Conservation (phyloP, 2,888 invertebrate genomes). For the Melieria omissa region DNA sequence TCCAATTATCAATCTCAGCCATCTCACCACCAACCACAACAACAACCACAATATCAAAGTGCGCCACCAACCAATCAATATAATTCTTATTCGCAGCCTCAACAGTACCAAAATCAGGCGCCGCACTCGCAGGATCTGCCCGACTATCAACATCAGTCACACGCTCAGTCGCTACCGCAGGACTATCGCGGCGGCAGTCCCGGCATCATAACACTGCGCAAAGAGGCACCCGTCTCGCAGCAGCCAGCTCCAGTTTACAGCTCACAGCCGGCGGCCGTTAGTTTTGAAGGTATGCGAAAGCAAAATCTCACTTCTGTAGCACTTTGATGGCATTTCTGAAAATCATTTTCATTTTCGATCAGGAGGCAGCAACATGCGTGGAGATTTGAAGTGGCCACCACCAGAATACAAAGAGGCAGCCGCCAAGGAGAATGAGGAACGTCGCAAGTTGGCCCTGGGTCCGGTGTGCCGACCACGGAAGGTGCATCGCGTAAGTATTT, state of each 20-base stretch:
- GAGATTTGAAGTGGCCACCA: constrained; percentile 90
- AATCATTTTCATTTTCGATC: not conserved
- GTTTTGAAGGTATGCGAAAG: constrained; percentile 71
- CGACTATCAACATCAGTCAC: constrained; percentile 49
- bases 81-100: constrained; percentile 66
- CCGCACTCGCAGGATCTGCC: constrained; percentile 58
- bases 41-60: constrained; percentile 54
- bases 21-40: constrained; percentile 47
- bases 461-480: constrained; percentile 80
- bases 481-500: constrained; percentile 67
- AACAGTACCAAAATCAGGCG: constrained; percentile 48
- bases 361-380: constrained; percentile 86
- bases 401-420: constrained; percentile 79
- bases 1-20: constrained; percentile 44
- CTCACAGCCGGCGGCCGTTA: constrained; percentile 84
- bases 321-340: no score
- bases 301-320: not conserved
- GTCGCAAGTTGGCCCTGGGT: constrained; percentile 78
- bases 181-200: constrained; percentile 69
- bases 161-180: constrained; percentile 49
- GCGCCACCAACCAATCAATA: constrained; percentile 62
- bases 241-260: constrained; percentile 78
- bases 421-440: constrained; percentile 78
- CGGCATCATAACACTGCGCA: constrained; percentile 71
- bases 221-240: constrained; percentile 80